Evolutionary conservation across 2,113 vertebrate species (phyloP).

Genomic region (Thalassoma bifasciatum): DNA sequence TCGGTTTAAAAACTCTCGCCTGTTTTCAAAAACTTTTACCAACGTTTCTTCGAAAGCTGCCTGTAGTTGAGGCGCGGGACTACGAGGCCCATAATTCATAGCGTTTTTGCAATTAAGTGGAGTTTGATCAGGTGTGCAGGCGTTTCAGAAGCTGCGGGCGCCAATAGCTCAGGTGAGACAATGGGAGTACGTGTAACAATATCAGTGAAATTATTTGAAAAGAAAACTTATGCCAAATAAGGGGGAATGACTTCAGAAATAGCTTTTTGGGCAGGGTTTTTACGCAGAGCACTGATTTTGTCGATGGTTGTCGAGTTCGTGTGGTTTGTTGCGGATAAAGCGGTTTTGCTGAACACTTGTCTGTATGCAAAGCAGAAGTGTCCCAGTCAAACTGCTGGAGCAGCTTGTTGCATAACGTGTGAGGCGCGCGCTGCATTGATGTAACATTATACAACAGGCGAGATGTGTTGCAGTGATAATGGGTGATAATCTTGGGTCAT

Average conservation of each 20-base stretch:
- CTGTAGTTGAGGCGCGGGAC: neutral
- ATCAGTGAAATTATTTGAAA: neutral
- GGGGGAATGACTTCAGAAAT: neutral
- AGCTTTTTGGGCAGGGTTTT: neutral
- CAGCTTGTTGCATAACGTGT: neutral
- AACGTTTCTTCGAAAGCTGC: neutral
- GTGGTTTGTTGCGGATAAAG: neutral
- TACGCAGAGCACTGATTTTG: neutral
- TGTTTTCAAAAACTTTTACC: too few relatives aligned
- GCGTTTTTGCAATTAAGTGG: neutral
- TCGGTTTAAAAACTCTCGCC: neutral
- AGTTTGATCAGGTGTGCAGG: neutral
- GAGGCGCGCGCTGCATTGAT: neutral
- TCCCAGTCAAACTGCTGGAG: neutral
- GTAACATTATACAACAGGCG: neutral
- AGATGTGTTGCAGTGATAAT: neutral
- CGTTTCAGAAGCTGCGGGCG: neutral
- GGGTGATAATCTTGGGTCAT: neutral
- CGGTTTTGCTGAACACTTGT: neutral
- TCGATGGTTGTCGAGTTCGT: neutral
- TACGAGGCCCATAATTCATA: slow-evolving; percentile 23
- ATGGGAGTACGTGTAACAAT: neutral
- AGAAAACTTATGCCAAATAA: neutral
- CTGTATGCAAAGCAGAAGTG: neutral
- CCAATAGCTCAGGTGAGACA: neutral